A percentile compares a stretch with the other conserved stretches of the same genome.
Evolutionary conservation across 2,797 vertebrate species (phyloP).

Genomic region (Platyrinchus mystaceus): DNA sequence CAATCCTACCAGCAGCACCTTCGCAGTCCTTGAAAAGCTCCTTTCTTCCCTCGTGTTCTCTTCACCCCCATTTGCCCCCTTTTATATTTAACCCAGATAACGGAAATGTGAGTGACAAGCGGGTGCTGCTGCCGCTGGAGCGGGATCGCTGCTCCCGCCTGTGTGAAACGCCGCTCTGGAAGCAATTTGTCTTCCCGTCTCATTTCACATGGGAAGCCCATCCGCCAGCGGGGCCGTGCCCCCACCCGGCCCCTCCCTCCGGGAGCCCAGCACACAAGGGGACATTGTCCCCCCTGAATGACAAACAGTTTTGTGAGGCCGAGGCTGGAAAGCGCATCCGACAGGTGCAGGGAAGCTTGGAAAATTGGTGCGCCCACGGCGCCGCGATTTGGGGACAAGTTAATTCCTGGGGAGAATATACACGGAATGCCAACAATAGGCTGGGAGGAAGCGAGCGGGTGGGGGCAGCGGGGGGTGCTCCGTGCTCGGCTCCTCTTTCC

Average conservation of each 20-base stretch:
- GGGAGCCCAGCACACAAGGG: slow-evolving; percentile 4
- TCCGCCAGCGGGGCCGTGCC: neutral
- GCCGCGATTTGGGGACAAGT: neutral
- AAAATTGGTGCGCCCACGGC: neutral
- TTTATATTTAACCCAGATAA: slow-evolving; percentile 9
- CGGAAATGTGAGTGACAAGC: neutral
- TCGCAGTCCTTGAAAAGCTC: neutral
- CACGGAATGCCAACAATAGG: neutral
- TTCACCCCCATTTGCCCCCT: neutral
- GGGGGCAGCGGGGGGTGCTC: neutral
- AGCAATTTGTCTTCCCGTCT: slow-evolving; percentile 17
- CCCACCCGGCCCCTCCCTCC: neutral
- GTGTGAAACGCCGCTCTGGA: neutral
- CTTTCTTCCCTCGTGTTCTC: neutral
- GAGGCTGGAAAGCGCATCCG: slow-evolving; percentile 32
- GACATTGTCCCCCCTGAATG: slow-evolving; percentile 51
- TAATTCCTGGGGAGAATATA: neutral
- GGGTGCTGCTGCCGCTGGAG: neutral
- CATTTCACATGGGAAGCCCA: slow-evolving; percentile 32
- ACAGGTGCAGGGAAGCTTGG: slow-evolving; percentile 62
- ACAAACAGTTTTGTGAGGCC: neutral
- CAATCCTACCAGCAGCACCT: rapidly evolving
- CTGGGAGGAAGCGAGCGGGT: neutral
- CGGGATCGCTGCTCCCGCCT: neutral
- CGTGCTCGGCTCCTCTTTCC: neutral